Percentiles rank a stretch among this genome's conserved stretches.
Evolutionary conservation across 2,797 vertebrate genomes (phyloP).

Genomic region (Heteromormyrus szaboi): DNA sequence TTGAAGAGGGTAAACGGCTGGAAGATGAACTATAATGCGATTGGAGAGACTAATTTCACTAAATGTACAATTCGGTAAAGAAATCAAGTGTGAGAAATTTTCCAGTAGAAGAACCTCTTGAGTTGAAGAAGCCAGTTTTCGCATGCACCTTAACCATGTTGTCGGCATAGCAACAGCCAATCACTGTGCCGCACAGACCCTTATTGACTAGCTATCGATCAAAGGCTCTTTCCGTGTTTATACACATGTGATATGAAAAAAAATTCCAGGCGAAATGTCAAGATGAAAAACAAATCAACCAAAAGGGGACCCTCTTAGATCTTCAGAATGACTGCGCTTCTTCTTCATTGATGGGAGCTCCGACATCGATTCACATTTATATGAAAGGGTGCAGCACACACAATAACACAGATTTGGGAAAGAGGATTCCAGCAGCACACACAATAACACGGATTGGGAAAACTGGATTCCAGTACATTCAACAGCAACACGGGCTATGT

Average conservation of each 20-base stretch:
- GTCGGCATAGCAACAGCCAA: neutral
- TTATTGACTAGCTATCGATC: neutral
- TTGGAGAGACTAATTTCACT: neutral
- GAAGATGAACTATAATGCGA: neutral
- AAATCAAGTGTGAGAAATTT: neutral
- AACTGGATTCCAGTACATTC: neutral
- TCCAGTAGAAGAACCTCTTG: neutral
- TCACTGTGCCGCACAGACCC: neutral
- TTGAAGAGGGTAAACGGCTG: neutral
- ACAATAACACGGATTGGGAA: neutral
- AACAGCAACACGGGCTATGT: neutral
- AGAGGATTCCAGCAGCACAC: neutral
- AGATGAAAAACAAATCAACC: neutral
- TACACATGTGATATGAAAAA: neutral
- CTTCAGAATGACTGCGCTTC: neutral
- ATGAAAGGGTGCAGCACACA: neutral
- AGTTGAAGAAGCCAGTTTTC: neutral
- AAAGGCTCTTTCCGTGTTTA: neutral
- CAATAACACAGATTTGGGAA: neutral
- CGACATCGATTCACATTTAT: constrained; percentile 14
- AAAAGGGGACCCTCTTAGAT: neutral
- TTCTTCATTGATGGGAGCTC: neutral
- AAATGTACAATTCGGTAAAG: neutral
- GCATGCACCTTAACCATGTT: neutral
- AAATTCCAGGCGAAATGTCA: neutral